Base-by-base conservation (phyloP, 2,113 vertebrate genomes). In the Eira barbara region DNA sequence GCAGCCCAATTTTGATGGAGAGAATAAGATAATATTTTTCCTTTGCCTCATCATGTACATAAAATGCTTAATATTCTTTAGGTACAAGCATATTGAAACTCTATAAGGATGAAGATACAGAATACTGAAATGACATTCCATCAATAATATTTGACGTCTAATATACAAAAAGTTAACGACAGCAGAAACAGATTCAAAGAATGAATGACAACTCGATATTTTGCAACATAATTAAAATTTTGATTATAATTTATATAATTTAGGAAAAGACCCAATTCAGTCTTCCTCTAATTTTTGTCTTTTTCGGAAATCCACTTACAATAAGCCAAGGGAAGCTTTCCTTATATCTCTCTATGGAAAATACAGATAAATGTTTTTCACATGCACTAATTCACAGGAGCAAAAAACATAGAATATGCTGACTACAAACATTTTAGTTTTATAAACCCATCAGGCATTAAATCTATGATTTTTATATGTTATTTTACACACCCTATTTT, bases 401-500 rank as follows among this genome's bases (percentile, higher is more conserved):
- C 17, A 67, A 45, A 97, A 80, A 73, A 63, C 49, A 2, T 57
- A 61, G 12, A 10, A 18, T 57, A 34, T 14, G 73, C 69, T 93
- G 73, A 65, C 23, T 65, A 69, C 67, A 17, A 88, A 67, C 15
- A 90, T n/a, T 73, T 92, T 88, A 81, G 74, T 81, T 87, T 81
- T 93, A 95, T 65, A 93, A 63, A 71, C 12, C 7, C 45, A 65
- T 65, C 11, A 74, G 76, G 31, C 15, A 95, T 42, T 93, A 94
- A 91, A 89, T 93, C 91, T 47, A 90, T 23, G 91, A 86, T 81
- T 95, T 76, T 95, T 94, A 94, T 81, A 78, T 69, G 79, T 74
- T 61, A 23, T 74, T 92, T 98, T 94, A 93, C 20, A 88, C 12
- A 81, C 63, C 49, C 6, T 94, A 79, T 92, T 89, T 93, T 96